Conservation (phyloP, 2,888 invertebrate species). For the Tiliacea citrago region DNA sequence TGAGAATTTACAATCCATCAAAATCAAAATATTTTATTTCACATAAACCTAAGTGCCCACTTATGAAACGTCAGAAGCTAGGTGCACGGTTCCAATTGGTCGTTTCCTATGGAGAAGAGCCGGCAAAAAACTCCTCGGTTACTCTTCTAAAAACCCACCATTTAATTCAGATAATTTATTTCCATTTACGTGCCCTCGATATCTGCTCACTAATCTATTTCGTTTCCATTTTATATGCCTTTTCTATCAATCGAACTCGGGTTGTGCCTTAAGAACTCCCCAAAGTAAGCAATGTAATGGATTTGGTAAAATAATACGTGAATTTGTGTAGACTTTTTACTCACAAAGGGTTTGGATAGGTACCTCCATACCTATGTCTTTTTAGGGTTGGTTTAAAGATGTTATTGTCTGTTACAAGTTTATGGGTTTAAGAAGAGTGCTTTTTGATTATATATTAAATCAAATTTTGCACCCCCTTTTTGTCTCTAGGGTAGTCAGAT, state of each 20-base stretch:
- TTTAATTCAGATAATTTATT: constrained; percentile 28
- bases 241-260: constrained; percentile 61
- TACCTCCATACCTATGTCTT: constrained; percentile 22
- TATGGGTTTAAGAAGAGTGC: constrained; percentile 32
- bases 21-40: too few species aligned
- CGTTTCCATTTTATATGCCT: constrained; percentile 61
- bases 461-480: not conserved
- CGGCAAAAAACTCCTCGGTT: too few species aligned
- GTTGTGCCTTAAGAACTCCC: constrained; percentile 66
- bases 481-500: not conserved
- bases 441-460: not conserved
- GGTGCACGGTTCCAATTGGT: too few species aligned
- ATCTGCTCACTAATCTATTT: constrained; percentile 35
- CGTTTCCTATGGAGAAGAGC: too few species aligned
- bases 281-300: constrained; percentile 65
- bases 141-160: too few species aligned
- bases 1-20: not conserved
- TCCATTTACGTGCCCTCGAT: constrained; percentile 22
- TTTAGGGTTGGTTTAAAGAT: constrained; percentile 32
- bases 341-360: constrained; percentile 53
- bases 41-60: too few species aligned
- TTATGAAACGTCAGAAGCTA: too few species aligned
- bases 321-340: constrained; percentile 58
- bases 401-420: constrained; percentile 39
- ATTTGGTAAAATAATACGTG: constrained; percentile 68